Evolutionary conservation across 1,140 invertebrate species (phyloP).

Genomic region (Manduca sexta): DNA sequence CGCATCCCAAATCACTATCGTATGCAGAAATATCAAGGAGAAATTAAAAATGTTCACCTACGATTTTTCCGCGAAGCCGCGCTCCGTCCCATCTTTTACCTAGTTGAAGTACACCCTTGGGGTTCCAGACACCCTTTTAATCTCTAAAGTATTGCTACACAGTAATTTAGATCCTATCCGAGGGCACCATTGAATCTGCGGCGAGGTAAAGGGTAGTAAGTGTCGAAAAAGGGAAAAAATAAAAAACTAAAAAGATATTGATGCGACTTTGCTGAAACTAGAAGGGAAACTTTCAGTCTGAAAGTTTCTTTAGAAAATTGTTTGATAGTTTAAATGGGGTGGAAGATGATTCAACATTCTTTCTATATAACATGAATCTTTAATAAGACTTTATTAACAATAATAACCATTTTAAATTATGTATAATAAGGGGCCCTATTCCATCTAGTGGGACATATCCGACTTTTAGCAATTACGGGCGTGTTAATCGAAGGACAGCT

Average conservation of each 20-base stretch:
- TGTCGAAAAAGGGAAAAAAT: conserved; percentile 30
- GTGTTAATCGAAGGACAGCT: no score
- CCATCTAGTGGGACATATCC: no score
- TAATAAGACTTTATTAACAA: no score
- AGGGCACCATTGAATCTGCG: conserved; percentile 40
- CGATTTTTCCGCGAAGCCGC: background rate
- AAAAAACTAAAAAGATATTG: conserved; percentile 14
- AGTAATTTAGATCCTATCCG: conserved; percentile 64
- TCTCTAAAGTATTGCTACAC: conserved; percentile 58
- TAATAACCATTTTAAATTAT: no score
- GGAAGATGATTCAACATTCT: no score
- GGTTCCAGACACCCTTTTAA: conserved; percentile 62
- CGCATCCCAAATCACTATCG: no score
- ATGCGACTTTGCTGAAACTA: no score
- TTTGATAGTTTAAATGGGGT: background rate
- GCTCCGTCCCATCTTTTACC: conserved; percentile 3
- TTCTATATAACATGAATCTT: no score
- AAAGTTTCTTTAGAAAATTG: no score
- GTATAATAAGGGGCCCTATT: no score
- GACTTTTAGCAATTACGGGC: no score
- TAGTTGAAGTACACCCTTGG: conserved; percentile 27
- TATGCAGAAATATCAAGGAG: no score
- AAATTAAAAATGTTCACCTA: background rate
- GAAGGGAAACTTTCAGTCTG: background rate
- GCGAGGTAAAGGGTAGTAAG: conserved; percentile 36